These are phyloP conservation scores for Popillia japonica DNA, from an alignment of 1,140 invertebrate genomes.

Conservation along the genomic window DNA sequence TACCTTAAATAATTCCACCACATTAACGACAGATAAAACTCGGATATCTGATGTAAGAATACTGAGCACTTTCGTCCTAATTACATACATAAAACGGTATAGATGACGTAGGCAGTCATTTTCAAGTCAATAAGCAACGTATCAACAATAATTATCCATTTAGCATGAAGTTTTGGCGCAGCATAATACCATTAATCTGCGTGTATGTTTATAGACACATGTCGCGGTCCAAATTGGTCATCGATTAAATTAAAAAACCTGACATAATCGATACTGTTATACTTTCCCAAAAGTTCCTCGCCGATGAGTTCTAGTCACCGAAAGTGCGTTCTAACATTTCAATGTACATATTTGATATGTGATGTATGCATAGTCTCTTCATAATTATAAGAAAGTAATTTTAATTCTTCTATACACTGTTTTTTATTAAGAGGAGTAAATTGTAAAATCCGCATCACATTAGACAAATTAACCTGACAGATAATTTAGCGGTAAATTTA, in stretches of 20 bases:
- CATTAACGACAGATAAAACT: not conserved
- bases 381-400: too few species aligned
- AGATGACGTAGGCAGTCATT: not conserved
- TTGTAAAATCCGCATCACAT: too few species aligned
- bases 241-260: not conserved
- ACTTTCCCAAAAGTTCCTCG: not conserved
- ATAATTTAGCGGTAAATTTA: too few species aligned
- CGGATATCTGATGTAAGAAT: not conserved
- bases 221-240: not conserved
- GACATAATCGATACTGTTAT: not conserved
- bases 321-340: not conserved
- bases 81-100: not conserved
- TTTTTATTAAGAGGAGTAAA: too few species aligned
- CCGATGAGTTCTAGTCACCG: not conserved
- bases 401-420: too few species aligned
- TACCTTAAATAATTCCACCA: not conserved
- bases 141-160: constrained; percentile 7
- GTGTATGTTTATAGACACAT: not conserved
- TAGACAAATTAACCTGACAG: too few species aligned
- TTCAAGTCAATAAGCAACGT: not conserved
- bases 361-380: too few species aligned
- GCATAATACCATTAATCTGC: not conserved
- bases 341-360: too few species aligned
- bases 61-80: not conserved
- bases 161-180: not conserved